Base-by-base conservation (phyloP, 2,888 invertebrate species). In the Melieria omissa region DNA sequence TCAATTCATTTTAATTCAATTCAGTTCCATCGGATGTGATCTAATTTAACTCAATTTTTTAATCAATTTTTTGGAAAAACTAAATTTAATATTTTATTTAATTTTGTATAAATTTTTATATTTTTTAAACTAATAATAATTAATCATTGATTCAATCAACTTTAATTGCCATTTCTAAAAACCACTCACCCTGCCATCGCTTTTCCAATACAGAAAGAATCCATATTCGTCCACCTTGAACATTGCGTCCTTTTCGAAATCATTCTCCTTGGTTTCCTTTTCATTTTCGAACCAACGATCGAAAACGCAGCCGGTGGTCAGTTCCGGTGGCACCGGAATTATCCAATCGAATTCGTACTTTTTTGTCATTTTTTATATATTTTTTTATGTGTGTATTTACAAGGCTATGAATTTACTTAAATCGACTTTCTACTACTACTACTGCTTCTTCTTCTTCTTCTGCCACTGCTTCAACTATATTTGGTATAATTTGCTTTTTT, bases 271-370 rank as follows among this genome's bases (percentile, higher is more conserved):
- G 83, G 95, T 95, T 86, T 97, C 97, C 87, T 95, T 96, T 85
- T 98, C 98, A 75, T 84, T 84, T 88, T 99, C 99, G 72, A 97
- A 96, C 98, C 98, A 99, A 80, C 98, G 91, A 89, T 99, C 99
- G 88, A 99, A 97, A 69, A 92, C 90, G 79, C 94, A 94, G 70
- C 99, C 99, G 85, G 91, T 89, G 66, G 93, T 89, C 49, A 87
- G 75, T 60, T 93, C 90, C 83, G 96, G 94, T 62, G 98, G 98
- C 79, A 99, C 96, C 74, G 95, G 93, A 83, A 96, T 94, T 87
- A 95, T 96, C 99, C 99, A 99, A 90, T 96, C 95, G 90, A 99
- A 99, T 87, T 99, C 98, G 89, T 97, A 98, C 88, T 94, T 95
- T 89, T 99, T 99, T 85, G 99, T 99, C 97, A 98, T 98, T 78